phyloP scores from a whole-genome alignment of 92 coral and sea anemone genomes.

The Pocillopora grandis region DNA sequence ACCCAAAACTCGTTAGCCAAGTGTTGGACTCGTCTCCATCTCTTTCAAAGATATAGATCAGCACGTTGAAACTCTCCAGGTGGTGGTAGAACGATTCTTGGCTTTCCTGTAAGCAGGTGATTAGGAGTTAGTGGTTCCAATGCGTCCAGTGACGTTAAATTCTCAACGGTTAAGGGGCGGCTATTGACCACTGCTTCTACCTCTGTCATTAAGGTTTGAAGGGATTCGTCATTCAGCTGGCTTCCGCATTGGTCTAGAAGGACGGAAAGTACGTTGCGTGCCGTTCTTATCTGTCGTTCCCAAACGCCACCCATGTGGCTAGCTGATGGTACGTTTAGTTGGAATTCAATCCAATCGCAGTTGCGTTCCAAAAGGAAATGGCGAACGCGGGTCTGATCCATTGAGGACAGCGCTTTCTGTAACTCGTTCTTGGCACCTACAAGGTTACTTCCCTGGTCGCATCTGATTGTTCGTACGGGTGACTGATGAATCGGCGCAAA shows the following conservation, averaged over 20 bases:
- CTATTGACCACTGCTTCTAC: constrained; percentile 52
- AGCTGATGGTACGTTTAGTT: constrained; percentile 40
- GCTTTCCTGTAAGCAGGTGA: constrained; percentile 48
- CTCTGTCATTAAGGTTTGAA: constrained; percentile 47
- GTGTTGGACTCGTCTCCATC: constrained; percentile 53
- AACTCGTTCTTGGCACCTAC: constrained; percentile 40
- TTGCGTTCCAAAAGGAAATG: constrained; percentile 12
- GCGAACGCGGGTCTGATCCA: constrained; percentile 10
- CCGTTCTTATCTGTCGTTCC: constrained; percentile 55
- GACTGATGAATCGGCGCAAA: constrained; percentile 17
- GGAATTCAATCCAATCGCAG: constrained; percentile 49
- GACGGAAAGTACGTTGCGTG: constrained; percentile 31
- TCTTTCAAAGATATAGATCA: constrained; percentile 42
- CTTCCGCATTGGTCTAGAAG: constrained; percentile 30
- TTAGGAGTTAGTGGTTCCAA: constrained; percentile 40
- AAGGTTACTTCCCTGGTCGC: constrained; percentile 47
- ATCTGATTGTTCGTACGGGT: constrained; percentile 29
- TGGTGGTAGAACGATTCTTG: constrained; percentile 45
- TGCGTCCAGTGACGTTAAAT: constrained; percentile 30
- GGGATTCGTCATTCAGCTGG: constrained; percentile 46
- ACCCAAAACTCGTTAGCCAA: constrained; percentile 44
- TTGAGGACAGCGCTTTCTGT: constrained; percentile 14
- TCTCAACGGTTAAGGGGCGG: constrained; percentile 48
- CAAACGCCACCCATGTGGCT: no score
- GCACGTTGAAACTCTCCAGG: constrained; percentile 46